These are phyloP conservation scores for Axis porcinus DNA, from an alignment of 2,113 vertebrate species.

Conservation along the genomic window DNA sequence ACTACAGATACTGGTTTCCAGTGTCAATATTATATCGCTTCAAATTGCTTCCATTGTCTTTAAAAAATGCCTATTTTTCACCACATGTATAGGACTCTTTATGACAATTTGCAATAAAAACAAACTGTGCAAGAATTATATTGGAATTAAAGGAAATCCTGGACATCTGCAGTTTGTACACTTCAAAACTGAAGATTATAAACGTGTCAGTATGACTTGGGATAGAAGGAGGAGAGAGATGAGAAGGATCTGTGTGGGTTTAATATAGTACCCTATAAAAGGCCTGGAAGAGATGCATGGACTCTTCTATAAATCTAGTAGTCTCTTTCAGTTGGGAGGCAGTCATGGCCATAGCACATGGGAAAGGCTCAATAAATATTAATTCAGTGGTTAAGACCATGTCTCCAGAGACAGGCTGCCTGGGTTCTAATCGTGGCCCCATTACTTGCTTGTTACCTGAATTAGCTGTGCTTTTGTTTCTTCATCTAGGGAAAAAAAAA, in stretches of 20 bases:
- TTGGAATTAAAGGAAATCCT: constrained; percentile 2
- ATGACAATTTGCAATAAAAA: neutral
- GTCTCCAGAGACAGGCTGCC: constrained; percentile 22
- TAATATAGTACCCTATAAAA: constrained; percentile 27
- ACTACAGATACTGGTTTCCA: neutral
- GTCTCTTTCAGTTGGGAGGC: neutral
- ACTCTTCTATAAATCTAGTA: constrained; percentile 8
- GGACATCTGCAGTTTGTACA: neutral
- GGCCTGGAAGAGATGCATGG: neutral
- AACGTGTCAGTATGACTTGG: neutral
- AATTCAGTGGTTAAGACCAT: constrained; percentile 19
- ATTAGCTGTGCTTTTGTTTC: neutral
- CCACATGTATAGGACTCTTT: neutral
- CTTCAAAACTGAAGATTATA: constrained; percentile 26
- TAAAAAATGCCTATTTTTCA: constrained; percentile 2
- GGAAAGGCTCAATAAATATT: constrained; percentile 50
- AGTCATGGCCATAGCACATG: neutral
- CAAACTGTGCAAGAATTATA: neutral
- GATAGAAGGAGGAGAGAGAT: neutral
- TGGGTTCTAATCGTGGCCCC: constrained; percentile 21
- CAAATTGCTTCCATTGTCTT: constrained; percentile 8
- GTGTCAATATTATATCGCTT: constrained; percentile 22
- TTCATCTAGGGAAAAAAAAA: neutral
- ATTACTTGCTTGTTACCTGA: neutral
- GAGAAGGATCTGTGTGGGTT: constrained; percentile 21